A percentile compares a stretch with the other conserved stretches of the same genome.
phyloP scores from a whole-genome alignment of 2,797 vertebrate species.

The Characodon lateralis region DNA sequence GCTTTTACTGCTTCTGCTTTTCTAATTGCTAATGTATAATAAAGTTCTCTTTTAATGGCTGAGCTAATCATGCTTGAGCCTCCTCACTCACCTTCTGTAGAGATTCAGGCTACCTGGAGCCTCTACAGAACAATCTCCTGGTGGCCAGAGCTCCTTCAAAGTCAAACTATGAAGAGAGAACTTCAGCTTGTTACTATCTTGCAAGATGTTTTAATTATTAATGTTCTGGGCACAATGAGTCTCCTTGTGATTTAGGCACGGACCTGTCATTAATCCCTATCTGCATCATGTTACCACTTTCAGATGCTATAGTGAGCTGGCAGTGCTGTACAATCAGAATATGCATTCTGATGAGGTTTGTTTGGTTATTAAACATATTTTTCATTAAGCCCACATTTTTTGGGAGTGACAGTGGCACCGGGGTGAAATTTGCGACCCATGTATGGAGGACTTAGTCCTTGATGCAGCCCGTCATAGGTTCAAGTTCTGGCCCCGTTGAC shows the following conservation, averaged over 20 bases:
- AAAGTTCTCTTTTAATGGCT: slow-evolving; percentile 26
- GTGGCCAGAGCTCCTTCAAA: slow-evolving; percentile 2
- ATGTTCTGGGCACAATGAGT: not conserved
- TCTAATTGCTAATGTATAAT: slow-evolving; percentile 34
- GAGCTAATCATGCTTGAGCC: slow-evolving; percentile 34
- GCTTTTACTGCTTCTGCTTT: slow-evolving; percentile 14
- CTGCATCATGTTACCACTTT: not conserved
- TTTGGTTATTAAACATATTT: not conserved
- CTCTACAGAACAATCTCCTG: slow-evolving; percentile 16
- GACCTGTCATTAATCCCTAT: not conserved
- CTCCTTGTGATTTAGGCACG: not conserved
- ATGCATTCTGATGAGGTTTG: not conserved
- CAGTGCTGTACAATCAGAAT: not conserved
- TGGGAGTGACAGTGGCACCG: no score
- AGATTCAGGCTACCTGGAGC: slow-evolving; percentile 11
- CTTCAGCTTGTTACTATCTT: slow-evolving; percentile 1
- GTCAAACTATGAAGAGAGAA: slow-evolving; percentile 12
- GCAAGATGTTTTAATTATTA: slow-evolving; percentile 11
- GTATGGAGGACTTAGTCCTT: no score
- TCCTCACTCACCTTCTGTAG: slow-evolving; percentile 11
- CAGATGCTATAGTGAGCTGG: not conserved
- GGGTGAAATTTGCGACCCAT: no score
- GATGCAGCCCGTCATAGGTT: no score
- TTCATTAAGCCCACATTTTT: no score
- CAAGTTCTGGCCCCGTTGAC: no score